These are phyloP conservation scores for Lampris megalopsis DNA, from an alignment of 2,113 vertebrate species.

Conservation along the genomic window DNA sequence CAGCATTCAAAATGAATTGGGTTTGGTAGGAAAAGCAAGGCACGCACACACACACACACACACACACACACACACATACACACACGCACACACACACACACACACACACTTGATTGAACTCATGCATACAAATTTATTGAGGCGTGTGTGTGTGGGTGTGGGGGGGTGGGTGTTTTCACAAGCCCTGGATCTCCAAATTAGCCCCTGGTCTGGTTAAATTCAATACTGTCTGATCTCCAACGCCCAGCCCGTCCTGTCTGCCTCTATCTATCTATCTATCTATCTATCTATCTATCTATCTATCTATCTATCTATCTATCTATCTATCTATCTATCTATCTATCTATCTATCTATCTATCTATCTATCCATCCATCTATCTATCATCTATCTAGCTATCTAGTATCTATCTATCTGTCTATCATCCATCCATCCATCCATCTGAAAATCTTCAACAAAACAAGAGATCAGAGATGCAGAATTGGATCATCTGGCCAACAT, in stretches of 20 bases:
- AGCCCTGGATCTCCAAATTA: constrained; percentile 76
- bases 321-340: background rate
- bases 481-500: no score
- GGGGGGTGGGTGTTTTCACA: constrained; percentile 65
- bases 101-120: background rate
- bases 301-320: constrained; percentile 15
- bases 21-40: background rate
- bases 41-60: constrained; percentile 6
- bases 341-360: no score
- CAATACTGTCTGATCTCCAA: constrained; percentile 76
- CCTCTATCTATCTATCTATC: constrained; percentile 16
- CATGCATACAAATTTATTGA: constrained; percentile 31
- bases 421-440: no score
- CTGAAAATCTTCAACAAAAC: no score
- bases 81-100: constrained; percentile 19
- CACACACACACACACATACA: constrained; percentile 37
- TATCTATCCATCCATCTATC: no score
- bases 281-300: constrained; percentile 8
- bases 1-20: background rate
- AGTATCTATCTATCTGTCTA: no score
- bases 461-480: no score
- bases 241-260: constrained; percentile 33
- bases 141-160: constrained; percentile 35
- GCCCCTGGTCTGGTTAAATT: constrained; percentile 78
- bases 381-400: no score